Evolutionary conservation across 2,113 vertebrate genomes (phyloP).

Genomic region (Rhynchomys soricoides): DNA sequence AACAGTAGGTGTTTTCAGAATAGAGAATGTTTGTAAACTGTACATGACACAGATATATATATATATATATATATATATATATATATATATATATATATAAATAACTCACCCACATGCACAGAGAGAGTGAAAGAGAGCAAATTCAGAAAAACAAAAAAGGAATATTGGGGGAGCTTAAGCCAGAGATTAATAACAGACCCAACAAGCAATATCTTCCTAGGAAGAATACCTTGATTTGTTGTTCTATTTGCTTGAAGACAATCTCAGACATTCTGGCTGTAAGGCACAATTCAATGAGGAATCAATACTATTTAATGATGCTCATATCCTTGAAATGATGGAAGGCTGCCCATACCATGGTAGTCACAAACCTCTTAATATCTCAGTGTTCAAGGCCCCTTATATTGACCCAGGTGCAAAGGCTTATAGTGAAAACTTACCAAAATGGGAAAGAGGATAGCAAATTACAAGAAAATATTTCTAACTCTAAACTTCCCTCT

Average conservation of each 20-base stretch:
- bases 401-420: not conserved
- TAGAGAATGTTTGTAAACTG: not conserved
- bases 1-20: not conserved
- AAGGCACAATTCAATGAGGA: constrained; percentile 65
- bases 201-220: constrained; percentile 12
- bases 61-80: not conserved
- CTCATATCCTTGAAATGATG: constrained; percentile 22
- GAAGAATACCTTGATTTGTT: constrained; percentile 53
- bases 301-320: constrained; percentile 59
- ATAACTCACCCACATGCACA: not conserved
- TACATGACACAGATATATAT: not conserved
- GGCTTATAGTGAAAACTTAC: not conserved
- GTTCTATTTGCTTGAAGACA: constrained; percentile 65
- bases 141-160: not conserved
- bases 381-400: not conserved
- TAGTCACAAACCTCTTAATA: not conserved
- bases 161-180: constrained; percentile 11
- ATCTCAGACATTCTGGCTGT: constrained; percentile 61
- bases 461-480: not conserved
- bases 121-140: not conserved
- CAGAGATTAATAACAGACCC: constrained; percentile 51
- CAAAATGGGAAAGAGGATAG: not conserved
- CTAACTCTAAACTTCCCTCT: not conserved
- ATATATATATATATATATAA: not conserved
- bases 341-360: not conserved